These are phyloP conservation scores for Forficula auricularia DNA, from an alignment of 1,140 invertebrate species.

Conservation along the genomic window DNA sequence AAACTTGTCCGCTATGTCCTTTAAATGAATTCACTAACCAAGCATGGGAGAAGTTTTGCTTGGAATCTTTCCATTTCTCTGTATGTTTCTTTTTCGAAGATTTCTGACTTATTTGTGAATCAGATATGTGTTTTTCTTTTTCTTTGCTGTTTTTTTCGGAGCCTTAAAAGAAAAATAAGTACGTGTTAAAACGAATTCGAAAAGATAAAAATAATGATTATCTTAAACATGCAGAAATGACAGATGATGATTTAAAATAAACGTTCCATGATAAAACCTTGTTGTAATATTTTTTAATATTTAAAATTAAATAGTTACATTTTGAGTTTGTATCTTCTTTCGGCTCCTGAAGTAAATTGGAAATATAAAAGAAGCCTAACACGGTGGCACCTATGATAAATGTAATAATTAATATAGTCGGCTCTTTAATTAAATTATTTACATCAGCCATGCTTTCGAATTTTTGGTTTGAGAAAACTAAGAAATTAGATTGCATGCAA, in stretches of 20 bases:
- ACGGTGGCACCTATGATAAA: conserved; percentile 10
- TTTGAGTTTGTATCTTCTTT: conserved; percentile 6
- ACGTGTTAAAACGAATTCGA: too few relatives aligned
- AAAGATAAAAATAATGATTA: too few relatives aligned
- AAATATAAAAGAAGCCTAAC: conserved; percentile 9
- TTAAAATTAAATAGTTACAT: conserved; percentile 6
- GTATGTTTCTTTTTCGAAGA: conserved; percentile 8
- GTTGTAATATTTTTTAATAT: too few relatives aligned
- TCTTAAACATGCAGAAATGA: too few relatives aligned
- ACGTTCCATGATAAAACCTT: too few relatives aligned
- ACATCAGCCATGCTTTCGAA: too few relatives aligned
- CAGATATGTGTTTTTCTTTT: conserved; percentile 3
- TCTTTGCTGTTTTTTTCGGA: background rate
- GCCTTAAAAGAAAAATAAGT: too few relatives aligned
- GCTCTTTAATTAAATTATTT: background rate
- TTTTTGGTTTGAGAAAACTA: too few relatives aligned
- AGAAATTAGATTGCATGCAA: too few relatives aligned
- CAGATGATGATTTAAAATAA: too few relatives aligned
- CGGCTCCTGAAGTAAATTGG: conserved; percentile 6
- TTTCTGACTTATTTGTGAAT: background rate
- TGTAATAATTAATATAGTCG: conserved; percentile 16
- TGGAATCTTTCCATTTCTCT: conserved; percentile 12
- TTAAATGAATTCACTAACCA: conserved; percentile 63
- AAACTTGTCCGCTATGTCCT: conserved; percentile 52
- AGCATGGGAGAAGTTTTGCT: conserved; percentile 38